Evolutionary conservation across 2,888 invertebrate genomes (phyloP).

Genomic region (Diaprepes abbreviatus): DNA sequence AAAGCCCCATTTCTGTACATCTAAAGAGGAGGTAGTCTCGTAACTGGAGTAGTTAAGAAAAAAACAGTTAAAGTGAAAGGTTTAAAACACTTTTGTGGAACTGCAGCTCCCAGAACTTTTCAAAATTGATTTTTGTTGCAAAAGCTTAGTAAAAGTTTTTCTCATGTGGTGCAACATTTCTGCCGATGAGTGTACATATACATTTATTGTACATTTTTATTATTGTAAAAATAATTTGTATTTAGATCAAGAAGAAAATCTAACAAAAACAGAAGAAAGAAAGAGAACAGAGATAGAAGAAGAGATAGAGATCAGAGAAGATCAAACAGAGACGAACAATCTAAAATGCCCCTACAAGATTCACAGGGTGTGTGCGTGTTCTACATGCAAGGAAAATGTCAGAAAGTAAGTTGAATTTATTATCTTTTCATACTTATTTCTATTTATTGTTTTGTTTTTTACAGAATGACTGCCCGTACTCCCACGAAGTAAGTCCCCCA

Average conservation of each 20-base stretch:
- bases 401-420: constrained; percentile 68
- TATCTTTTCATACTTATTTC: neutral
- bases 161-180: too few relatives aligned
- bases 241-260: constrained; percentile 32
- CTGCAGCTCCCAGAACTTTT: too few relatives aligned
- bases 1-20: too few relatives aligned
- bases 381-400: constrained; percentile 91
- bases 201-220: too few relatives aligned
- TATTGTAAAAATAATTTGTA: too few relatives aligned
- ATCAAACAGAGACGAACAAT: constrained; percentile 64
- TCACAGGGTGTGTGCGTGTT: constrained; percentile 84
- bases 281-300: constrained; percentile 44
- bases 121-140: too few relatives aligned
- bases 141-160: too few relatives aligned
- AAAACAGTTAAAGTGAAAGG: too few relatives aligned
- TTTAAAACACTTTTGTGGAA: too few relatives aligned
- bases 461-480: constrained; percentile 88
- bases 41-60: too few relatives aligned
- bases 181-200: too few relatives aligned
- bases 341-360: constrained; percentile 72
- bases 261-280: constrained; percentile 35
- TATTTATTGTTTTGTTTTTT: constrained; percentile 53
- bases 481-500: constrained; percentile 85
- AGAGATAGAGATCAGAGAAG: constrained; percentile 52
- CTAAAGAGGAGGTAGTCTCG: too few relatives aligned